Base-by-base conservation (phyloP, 2,797 vertebrate species). In the Protosalanx chinensis region DNA sequence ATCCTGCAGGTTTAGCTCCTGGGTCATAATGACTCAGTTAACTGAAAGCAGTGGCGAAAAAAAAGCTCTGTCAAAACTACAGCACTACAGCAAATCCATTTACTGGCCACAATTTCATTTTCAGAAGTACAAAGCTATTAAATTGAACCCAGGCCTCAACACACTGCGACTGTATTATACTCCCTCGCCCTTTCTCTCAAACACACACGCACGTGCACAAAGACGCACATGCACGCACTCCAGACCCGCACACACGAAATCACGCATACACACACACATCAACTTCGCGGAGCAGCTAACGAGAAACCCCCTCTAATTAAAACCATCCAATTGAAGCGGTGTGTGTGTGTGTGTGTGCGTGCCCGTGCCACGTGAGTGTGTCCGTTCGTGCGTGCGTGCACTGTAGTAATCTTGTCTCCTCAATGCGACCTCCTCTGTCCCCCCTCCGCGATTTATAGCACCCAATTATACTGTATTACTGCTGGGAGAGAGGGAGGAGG, bases 351-450 rank as follows among this genome's bases (percentile, higher is more conserved):
- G 59, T 35, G 67, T 18, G 49, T 70, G 18, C 59, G 23, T 58
- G 68, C 81, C 76, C 79, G 80, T 68, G 78, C 78, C 78, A 81
- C 78, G 81, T 83, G 79, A 82, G 78, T 76, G 82, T 87, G 90
- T 65, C 75, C 83, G 33, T 10, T 27, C 23, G 37, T 10, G 8
- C 10, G 37, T 41, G 37, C 10, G 37, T 41, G 37, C 75, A 86
- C 81, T 88, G 90, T 87, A 71, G 86, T 83, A 88, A 88, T 88
- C 89, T 89, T 85, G 87, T 89, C 87, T 88, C 81, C 84, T 86
- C 82, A 81, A 85, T 84, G 88, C 84, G 87, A 90, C 89, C 90
- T 89, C 87, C 86, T 76, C 86, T 88, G 88, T 89, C 87, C 74
- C 75, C 75, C 83, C 16, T 6, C 79, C 71, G 77, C 79, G 75